Conservation (phyloP, 2,888 invertebrate species). For the Ophioninae sp. region DNA sequence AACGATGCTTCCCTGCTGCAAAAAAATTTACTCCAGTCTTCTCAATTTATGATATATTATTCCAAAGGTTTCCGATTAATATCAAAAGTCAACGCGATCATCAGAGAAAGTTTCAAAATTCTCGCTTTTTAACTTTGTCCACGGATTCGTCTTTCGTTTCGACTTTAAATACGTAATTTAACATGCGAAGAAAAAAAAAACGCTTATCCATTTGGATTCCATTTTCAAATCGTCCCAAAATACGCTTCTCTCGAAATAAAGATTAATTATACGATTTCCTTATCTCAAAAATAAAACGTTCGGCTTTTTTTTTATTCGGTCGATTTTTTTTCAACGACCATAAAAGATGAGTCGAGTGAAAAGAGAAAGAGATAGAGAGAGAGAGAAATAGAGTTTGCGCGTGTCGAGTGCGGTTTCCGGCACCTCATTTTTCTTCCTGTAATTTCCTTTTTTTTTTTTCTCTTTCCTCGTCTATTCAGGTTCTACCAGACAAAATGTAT, state of each 20-base stretch:
- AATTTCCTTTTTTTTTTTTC: constrained; percentile 10
- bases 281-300: neutral
- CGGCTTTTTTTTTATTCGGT: neutral
- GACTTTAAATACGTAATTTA: neutral
- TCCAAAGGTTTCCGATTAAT: too few species aligned
- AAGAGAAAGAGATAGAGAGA: too few species aligned
- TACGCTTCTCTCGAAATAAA: neutral
- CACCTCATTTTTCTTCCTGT: constrained; percentile 39
- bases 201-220: neutral
- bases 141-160: too few species aligned
- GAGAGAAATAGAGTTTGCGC: constrained; percentile 39
- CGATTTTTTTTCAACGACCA: neutral
- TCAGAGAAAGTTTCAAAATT: too few species aligned
- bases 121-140: too few species aligned
- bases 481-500: constrained; percentile 46
- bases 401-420: constrained; percentile 55
- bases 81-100: too few species aligned
- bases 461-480: constrained; percentile 32
- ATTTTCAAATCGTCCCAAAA: too few species aligned
- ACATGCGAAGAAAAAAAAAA: neutral
- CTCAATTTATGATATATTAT: too few species aligned
- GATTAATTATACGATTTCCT: neutral
- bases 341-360: constrained; percentile 19
- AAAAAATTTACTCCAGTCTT: too few species aligned
- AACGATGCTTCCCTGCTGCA: too few species aligned